Conservation (phyloP, 2,113 vertebrate genomes). For the Marmota flaviventris region DNA sequence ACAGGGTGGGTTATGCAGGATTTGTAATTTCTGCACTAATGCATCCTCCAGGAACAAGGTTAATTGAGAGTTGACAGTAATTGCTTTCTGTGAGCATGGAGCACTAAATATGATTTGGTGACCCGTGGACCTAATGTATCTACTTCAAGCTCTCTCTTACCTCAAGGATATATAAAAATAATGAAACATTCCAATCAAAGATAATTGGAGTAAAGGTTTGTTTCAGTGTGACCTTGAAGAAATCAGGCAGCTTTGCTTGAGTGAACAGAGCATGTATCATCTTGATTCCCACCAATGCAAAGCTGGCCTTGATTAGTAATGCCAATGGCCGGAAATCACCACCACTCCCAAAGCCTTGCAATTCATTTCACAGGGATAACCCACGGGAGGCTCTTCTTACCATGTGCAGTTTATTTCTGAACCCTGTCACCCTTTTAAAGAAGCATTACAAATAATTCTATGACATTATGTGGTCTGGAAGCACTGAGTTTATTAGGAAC, state of each 20-base stretch:
- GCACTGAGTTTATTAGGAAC: slow-evolving; percentile 65
- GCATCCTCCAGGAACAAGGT: slow-evolving; percentile 55
- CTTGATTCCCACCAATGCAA: slow-evolving; percentile 64
- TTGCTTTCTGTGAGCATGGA: slow-evolving; percentile 59
- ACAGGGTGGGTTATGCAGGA: slow-evolving; percentile 25
- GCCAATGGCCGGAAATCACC: slow-evolving; percentile 76
- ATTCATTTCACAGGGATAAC: slow-evolving; percentile 57
- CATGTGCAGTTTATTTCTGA: slow-evolving; percentile 76
- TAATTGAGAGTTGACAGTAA: slow-evolving; percentile 75
- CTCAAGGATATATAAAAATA: slow-evolving; percentile 54
- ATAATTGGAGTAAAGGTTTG: slow-evolving; percentile 59
- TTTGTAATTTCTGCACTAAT: slow-evolving; percentile 51
- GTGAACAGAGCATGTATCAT: slow-evolving; percentile 5
- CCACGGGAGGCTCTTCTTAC: slow-evolving; percentile 73
- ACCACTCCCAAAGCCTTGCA: slow-evolving; percentile 42
- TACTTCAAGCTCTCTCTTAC: not conserved
- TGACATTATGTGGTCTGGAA: slow-evolving; percentile 75
- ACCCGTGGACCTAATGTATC: not conserved
- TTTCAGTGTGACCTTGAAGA: slow-evolving; percentile 67
- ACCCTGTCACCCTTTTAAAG: slow-evolving; percentile 75
- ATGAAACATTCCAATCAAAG: slow-evolving; percentile 54
- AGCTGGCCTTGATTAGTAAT: slow-evolving; percentile 75
- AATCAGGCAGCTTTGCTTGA: slow-evolving; percentile 35
- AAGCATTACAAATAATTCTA: slow-evolving; percentile 75
- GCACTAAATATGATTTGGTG: slow-evolving; percentile 48